phyloP scores from a whole-genome alignment of 2,888 invertebrate species.

The Disparrhopalites patrizii region DNA sequence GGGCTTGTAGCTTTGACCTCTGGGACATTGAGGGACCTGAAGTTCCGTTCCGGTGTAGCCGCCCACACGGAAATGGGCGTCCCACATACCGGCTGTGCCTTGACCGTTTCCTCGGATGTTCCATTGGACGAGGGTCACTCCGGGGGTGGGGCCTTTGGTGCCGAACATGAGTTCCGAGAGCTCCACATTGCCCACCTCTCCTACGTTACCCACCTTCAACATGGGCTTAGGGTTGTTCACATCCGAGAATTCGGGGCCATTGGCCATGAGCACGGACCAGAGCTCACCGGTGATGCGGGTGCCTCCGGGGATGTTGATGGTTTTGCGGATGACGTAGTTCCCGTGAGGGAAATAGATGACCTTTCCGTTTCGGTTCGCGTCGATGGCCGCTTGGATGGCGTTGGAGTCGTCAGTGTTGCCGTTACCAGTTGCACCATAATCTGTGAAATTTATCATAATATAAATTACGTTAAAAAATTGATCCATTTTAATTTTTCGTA shows the following conservation, averaged over 20 bases:
- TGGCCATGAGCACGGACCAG: constrained; percentile 43
- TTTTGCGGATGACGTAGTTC: constrained; percentile 37
- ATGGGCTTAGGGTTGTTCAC: constrained; percentile 37
- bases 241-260: constrained; percentile 35
- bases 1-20: constrained; percentile 20
- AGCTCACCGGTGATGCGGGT: constrained; percentile 40
- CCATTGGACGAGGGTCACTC: constrained; percentile 40
- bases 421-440: constrained; percentile 38
- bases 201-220: constrained; percentile 39
- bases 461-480: background rate
- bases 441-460: constrained; percentile 16
- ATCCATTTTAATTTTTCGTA: too few species aligned
- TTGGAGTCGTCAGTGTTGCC: constrained; percentile 42
- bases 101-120: constrained; percentile 33
- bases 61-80: constrained; percentile 43
- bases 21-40: constrained; percentile 32
- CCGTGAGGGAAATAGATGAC: constrained; percentile 43
- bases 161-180: constrained; percentile 43
- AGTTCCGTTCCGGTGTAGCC: constrained; percentile 37
- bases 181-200: constrained; percentile 38
- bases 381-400: constrained; percentile 41
- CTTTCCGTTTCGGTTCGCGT: constrained; percentile 34
- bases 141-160: constrained; percentile 40
- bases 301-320: constrained; percentile 37
- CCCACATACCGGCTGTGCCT: constrained; percentile 41